Evolutionary conservation across 1,140 invertebrate species (phyloP), one percentile per base, ranked within the genome.

Genomic region (Lepidurus arcticus): DNA sequence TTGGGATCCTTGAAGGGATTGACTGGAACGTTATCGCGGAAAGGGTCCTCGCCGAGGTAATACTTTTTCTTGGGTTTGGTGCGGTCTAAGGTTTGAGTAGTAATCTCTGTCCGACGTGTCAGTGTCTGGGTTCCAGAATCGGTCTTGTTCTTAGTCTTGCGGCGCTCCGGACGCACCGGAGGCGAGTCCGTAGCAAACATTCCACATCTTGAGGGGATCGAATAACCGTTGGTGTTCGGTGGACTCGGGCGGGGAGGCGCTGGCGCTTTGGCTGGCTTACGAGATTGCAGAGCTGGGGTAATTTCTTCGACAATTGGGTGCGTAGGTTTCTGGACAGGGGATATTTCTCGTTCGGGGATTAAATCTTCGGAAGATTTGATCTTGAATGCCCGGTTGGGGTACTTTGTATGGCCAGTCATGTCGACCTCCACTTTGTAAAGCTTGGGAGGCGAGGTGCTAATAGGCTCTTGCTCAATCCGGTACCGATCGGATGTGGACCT

Each of bases 21-120:
- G 2, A 77, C 45, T 7, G 76, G 93, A 81, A 93, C 91, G 82
- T 90, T 92, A 78, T 91, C 91, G 43, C 89, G 90, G 83, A 92
- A 93, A 6, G 92, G 92, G 87, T 93, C 92, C 85, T 94, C 92
- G 11, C 92, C 92, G 47, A 93, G 86, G 83, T 94, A 93, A 84
- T 93, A 94, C 78, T 90, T 88, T 82, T 92, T 91, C n/a, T 65
- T 74, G 34, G 80, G 79, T 43, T 73, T 79, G 8, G 13, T 21
- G 11, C 77, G 21, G 73, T 78, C 77, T 42, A 80, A 53, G 34
- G 75, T 77, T 34, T 80, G 78, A 0, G 73, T 79, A 3, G 65
- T 73, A 10, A 73, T 78, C 13, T 79, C 78, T n/a, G 53, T 53
- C 44, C 45, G 75, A 44, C 53, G 53, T 13, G 53, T 65, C 1